These are phyloP conservation scores for Meganola albula DNA, from an alignment of 2,888 invertebrate species.

Conservation along the genomic window DNA sequence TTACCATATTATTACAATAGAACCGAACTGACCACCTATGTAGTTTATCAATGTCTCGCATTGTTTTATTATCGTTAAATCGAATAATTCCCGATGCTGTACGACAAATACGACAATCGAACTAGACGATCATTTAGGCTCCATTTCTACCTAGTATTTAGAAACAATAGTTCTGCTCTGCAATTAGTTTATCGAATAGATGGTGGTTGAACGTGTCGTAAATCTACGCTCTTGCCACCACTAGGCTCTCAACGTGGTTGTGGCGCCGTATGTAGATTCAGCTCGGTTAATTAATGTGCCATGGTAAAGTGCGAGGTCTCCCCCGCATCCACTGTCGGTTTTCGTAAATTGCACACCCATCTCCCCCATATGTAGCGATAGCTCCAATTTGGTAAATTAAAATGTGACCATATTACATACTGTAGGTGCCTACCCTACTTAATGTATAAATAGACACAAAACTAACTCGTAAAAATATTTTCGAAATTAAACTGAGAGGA, in stretches of 20 bases:
- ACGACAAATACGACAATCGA: constrained; percentile 48
- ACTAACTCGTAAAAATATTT: constrained; percentile 37
- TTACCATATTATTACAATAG: too few species aligned
- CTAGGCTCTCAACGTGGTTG: constrained; percentile 63
- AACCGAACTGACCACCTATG: too few species aligned
- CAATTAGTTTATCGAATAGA: constrained; percentile 76
- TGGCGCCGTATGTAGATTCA: constrained; percentile 72
- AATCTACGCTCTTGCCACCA: constrained; percentile 71
- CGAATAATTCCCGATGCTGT: constrained; percentile 46
- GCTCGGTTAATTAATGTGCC: constrained; percentile 73
- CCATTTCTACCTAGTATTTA: constrained; percentile 65
- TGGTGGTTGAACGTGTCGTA: constrained; percentile 73
- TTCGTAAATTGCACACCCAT: constrained; percentile 70
- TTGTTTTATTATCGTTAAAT: too few species aligned
- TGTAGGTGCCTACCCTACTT: too few species aligned
- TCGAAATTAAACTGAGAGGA: constrained; percentile 18
- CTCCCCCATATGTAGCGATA: constrained; percentile 61
- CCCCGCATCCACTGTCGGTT: constrained; percentile 58
- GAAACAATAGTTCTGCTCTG: constrained; percentile 72
- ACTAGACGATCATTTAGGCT: constrained; percentile 37
- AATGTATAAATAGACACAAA: too few species aligned
- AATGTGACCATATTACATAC: too few species aligned
- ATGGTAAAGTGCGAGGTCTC: constrained; percentile 66
- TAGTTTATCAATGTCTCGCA: too few species aligned
- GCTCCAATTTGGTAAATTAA: constrained; percentile 61